Conservation (phyloP, 2,113 vertebrate species). For the Dipodomys ordii region DNA sequence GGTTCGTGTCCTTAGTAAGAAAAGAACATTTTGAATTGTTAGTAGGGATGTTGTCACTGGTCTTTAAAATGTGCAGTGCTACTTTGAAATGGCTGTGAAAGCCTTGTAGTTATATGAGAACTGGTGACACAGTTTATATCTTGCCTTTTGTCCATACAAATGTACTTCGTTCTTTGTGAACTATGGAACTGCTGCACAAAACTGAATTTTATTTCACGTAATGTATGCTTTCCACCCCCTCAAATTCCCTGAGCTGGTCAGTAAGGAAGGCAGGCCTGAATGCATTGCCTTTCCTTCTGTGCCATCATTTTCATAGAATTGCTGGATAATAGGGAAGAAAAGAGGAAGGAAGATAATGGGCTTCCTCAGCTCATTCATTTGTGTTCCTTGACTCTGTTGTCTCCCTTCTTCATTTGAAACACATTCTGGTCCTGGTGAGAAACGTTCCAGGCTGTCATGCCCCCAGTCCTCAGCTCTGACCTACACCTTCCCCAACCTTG, state of each 20-base stretch:
- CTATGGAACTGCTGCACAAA: neutral
- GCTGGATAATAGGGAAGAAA: neutral
- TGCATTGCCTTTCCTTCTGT: neutral
- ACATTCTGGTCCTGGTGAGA: neutral
- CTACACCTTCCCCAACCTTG: neutral
- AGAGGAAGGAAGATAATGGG: neutral
- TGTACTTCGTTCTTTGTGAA: neutral
- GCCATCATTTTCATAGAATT: neutral
- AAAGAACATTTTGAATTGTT: slow-evolving; percentile 8
- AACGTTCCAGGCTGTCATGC: neutral
- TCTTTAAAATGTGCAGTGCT: neutral
- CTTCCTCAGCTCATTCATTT: neutral
- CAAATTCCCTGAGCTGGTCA: neutral
- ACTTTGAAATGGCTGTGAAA: neutral
- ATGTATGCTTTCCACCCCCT: neutral
- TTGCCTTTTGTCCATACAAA: neutral
- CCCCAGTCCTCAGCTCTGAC: neutral
- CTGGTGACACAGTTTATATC: neutral
- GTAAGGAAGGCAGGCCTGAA: neutral
- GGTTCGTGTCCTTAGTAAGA: neutral
- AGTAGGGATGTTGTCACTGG: neutral
- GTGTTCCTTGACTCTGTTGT: neutral
- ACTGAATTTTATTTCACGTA: neutral
- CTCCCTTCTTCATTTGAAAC: neutral
- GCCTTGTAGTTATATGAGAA: neutral